Base-by-base conservation (phyloP, 2,888 invertebrate genomes). In the Andrena bucephala region DNA sequence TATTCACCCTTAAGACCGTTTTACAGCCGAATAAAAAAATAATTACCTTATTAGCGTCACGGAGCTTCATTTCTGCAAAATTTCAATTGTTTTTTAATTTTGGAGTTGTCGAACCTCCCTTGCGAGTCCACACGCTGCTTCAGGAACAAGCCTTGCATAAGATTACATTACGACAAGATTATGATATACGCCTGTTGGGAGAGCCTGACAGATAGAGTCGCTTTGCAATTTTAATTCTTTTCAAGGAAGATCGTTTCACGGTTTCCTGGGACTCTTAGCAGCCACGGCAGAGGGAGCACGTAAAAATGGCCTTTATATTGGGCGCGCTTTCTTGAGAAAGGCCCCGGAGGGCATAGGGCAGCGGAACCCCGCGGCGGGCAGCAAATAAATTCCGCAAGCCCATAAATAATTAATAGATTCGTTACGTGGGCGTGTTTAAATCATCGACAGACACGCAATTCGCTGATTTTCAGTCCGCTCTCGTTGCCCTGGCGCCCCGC, bases 321-420 rank as follows among this genome's bases (percentile, higher is more conserved):
- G 74, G n/a, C 62, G n/a, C 60, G 66, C 72, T 68, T 74, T 78
- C 71, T 62, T 66, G 77, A 72, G 63, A 72, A 60, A 27, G 78
- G 54, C 62, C 78, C 85, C 54, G 36, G 76, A 67, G 84, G 86
- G 84, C 86, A 79, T 79, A 87, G 89, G 85, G 73, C 85, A 86
- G 59, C n/a, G 89, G 83, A 81, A 85, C 88, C 91, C 92, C 79
- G 90, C 74, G 84, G 93, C 75, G 90, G 84, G 73, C 80, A 63
- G 89, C 87, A 90, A 90, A 92, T 92, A 91, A 90, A 91, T 91
- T 91, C 90, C 84, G 89, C 91, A 88, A 89, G 79, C 84, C 91
- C 90, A 92, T 92, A 92, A 92, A 92, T 92, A 92, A 92, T 92
- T 92, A 92, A 92, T 92, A 92, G 92, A 92, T 91, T 92, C 92